Conservation (phyloP, 2,888 invertebrate genomes). For the Psylliodes chrysocephalus region DNA sequence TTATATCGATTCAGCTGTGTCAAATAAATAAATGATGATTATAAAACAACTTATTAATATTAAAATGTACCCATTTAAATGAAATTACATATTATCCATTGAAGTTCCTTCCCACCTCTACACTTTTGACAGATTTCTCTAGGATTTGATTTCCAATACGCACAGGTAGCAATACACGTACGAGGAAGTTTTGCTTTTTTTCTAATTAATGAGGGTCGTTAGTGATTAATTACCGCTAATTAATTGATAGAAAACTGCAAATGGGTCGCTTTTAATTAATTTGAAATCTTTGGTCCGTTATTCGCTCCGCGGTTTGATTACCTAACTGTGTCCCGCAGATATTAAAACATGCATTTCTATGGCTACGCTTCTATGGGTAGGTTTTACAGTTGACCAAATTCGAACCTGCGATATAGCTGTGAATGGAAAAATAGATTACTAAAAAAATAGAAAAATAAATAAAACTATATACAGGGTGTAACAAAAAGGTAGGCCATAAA, state of each 20-base stretch:
- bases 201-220: constrained; percentile 16
- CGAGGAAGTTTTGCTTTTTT: constrained; percentile 21
- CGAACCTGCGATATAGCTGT: too few species aligned
- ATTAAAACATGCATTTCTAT: not conserved
- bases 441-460: too few species aligned
- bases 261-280: constrained; percentile 13
- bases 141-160: not conserved
- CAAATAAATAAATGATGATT: too few species aligned
- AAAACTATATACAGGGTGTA: too few species aligned
- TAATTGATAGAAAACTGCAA: constrained; percentile 18
- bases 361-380: not conserved
- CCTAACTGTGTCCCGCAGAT: constrained; percentile 7
- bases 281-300: constrained; percentile 10
- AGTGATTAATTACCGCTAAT: constrained; percentile 16
- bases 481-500: too few species aligned
- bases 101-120: not conserved
- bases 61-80: too few species aligned
- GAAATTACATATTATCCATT: too few species aligned
- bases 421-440: too few species aligned
- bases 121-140: not conserved
- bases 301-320: not conserved
- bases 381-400: not conserved
- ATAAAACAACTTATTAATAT: too few species aligned
- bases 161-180: not conserved
- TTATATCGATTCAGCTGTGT: too few species aligned